A percentile compares a stretch with the other conserved stretches of the same genome.
Evolutionary conservation across 2,888 invertebrate species (phyloP).

Genomic region (Abscondita cerata): DNA sequence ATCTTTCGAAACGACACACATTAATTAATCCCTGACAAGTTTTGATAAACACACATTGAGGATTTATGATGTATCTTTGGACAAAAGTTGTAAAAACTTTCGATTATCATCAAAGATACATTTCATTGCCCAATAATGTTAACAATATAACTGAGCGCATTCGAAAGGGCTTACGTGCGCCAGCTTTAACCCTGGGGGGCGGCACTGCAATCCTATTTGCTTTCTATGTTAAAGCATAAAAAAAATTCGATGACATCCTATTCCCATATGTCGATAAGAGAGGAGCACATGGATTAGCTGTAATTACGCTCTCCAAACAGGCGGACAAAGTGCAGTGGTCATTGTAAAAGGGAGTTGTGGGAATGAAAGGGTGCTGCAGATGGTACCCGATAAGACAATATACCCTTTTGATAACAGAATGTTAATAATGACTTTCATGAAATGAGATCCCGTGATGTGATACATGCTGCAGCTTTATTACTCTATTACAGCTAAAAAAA

Average conservation of each 20-base stretch:
- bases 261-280: constrained; percentile 55
- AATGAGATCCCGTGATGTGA: constrained; percentile 25
- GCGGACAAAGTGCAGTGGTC: constrained; percentile 47
- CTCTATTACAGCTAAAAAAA: too few relatives aligned
- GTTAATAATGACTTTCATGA: constrained; percentile 42
- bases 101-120: constrained; percentile 14
- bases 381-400: constrained; percentile 56
- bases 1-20: too few relatives aligned
- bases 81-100: background rate
- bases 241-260: constrained; percentile 43
- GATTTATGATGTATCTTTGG: too few relatives aligned
- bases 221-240: constrained; percentile 22
- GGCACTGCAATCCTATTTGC: constrained; percentile 34
- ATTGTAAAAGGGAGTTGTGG: constrained; percentile 54
- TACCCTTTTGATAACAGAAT: constrained; percentile 39
- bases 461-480: constrained; percentile 3
- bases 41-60: too few relatives aligned
- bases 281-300: constrained; percentile 55
- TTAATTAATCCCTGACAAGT: too few relatives aligned
- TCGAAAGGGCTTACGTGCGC: constrained; percentile 42
- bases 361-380: constrained; percentile 54
- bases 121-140: constrained; percentile 31
- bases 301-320: constrained; percentile 59
- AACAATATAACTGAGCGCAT: constrained; percentile 25
- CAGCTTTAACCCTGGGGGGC: constrained; percentile 40